Conservation (phyloP, 2,888 invertebrate genomes). For the Netelia melanura region DNA sequence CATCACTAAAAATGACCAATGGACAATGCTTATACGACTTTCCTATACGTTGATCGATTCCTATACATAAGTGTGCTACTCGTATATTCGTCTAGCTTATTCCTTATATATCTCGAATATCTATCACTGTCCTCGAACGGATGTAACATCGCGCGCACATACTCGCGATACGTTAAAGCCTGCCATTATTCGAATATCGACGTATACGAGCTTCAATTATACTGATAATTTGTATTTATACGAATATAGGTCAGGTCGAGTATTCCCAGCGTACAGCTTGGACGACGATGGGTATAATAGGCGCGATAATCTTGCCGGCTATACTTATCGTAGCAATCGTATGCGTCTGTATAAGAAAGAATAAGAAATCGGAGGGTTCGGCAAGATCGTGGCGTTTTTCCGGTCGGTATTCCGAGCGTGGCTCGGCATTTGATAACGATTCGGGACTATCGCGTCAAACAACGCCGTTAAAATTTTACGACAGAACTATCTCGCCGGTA, state of each 20-base stretch:
- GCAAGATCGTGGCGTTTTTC: conserved; percentile 81
- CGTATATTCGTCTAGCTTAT: too few species aligned
- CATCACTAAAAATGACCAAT: too few species aligned
- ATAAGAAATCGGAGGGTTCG: conserved; percentile 72
- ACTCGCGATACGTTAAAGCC: too few species aligned
- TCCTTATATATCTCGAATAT: too few species aligned
- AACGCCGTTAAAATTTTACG: conserved; percentile 83
- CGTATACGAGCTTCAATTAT: not conserved
- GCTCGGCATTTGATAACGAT: conserved; percentile 75
- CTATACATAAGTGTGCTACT: too few species aligned
- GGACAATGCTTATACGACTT: too few species aligned
- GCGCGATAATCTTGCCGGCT: conserved; percentile 89
- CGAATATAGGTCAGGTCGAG: conserved; percentile 85
- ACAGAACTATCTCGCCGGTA: conserved; percentile 86
- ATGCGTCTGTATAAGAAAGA: conserved; percentile 74
- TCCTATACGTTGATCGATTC: too few species aligned
- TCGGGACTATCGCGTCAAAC: conserved; percentile 69
- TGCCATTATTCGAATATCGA: not conserved
- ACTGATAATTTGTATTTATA: conserved; percentile 11
- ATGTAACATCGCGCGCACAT: too few species aligned
- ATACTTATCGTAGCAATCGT: conserved; percentile 74
- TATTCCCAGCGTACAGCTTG: conserved; percentile 90
- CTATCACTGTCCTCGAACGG: too few species aligned
- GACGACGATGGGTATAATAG: conserved; percentile 90
- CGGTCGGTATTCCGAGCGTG: conserved; percentile 79